These are phyloP conservation scores for Brachyhypopomus gauderio DNA, from an alignment of 2,113 vertebrate species.

Conservation along the genomic window DNA sequence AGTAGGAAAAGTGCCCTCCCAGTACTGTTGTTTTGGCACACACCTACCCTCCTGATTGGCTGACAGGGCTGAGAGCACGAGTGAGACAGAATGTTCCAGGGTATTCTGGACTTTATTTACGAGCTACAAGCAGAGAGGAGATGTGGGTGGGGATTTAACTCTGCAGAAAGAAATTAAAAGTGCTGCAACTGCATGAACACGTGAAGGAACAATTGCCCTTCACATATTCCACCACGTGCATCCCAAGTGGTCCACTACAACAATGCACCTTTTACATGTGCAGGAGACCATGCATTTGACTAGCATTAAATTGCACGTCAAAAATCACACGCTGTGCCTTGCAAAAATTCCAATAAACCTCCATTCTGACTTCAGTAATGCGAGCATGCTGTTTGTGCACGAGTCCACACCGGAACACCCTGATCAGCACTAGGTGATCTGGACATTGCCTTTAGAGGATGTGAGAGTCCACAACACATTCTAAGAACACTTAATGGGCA, in stretches of 20 bases:
- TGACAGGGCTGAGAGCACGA: conserved; percentile 27
- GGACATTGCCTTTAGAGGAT: not conserved
- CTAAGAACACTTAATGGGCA: conserved; percentile 3
- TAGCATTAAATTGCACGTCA: not conserved
- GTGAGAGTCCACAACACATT: not conserved
- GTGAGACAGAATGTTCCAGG: conserved; percentile 54
- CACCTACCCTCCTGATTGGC: conserved; percentile 40
- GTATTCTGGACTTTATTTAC: conserved; percentile 49
- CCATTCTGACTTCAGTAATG: not conserved
- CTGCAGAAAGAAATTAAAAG: not conserved
- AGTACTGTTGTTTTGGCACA: conserved; percentile 48
- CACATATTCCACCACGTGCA: not conserved
- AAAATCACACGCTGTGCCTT: too few relatives aligned
- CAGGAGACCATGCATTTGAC: not conserved
- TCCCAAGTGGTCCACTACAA: not conserved
- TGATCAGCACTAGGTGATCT: conserved; percentile 9
- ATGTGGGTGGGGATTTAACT: not conserved
- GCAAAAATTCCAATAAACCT: too few relatives aligned
- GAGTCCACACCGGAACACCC: not conserved
- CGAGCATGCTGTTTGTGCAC: not conserved
- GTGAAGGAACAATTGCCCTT: not conserved
- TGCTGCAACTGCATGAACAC: conserved; percentile 7
- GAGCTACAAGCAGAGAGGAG: not conserved
- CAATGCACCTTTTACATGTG: not conserved
- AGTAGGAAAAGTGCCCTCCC: conserved; percentile 43